phyloP scores from a whole-genome alignment of 2,797 vertebrate species.

The Cynodonichthys magdalenae region DNA sequence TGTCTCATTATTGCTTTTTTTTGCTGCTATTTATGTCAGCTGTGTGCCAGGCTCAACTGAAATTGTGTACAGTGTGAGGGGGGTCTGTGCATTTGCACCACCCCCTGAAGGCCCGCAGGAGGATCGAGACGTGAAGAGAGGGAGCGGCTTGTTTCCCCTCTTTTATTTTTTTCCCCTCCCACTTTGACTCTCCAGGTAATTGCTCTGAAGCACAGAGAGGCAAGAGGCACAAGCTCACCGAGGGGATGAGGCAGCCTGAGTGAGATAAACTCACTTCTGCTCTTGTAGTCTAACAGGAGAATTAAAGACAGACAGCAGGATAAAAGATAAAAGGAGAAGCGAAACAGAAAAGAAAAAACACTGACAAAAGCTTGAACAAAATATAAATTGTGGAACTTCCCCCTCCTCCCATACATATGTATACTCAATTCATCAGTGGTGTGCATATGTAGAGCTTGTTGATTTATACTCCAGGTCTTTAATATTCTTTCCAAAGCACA shows the following conservation, averaged over 20 bases:
- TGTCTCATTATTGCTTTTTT: constrained; percentile 37
- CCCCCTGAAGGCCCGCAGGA: constrained; percentile 32
- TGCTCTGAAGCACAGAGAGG: constrained; percentile 63
- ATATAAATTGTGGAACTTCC: constrained; percentile 17
- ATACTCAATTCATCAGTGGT: constrained; percentile 5
- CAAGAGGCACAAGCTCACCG: constrained; percentile 50
- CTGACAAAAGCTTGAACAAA: constrained; percentile 27
- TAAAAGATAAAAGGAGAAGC: constrained; percentile 41
- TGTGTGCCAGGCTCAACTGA: constrained; percentile 23
- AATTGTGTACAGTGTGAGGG: constrained; percentile 27
- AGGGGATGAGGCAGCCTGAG: constrained; percentile 48
- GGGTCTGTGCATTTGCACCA: constrained; percentile 22
- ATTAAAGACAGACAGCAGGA: constrained; percentile 52
- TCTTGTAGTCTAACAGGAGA: constrained; percentile 49
- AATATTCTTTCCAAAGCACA: constrained; percentile 28
- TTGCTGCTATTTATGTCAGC: constrained; percentile 20
- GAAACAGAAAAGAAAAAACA: constrained; percentile 6
- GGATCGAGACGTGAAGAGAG: constrained; percentile 75
- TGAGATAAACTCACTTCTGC: constrained; percentile 51
- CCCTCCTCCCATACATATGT: constrained; percentile 5
- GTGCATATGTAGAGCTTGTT: constrained; percentile 13
- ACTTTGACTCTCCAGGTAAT: constrained; percentile 70
- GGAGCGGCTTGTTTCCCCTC: constrained; percentile 50
- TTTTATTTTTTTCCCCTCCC: constrained; percentile 10
- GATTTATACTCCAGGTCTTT: constrained; percentile 20